Evolutionary conservation across 2,113 vertebrate species (phyloP), one percentile per base, ranked within the genome.

Genomic region (Tragulus kanchil): DNA sequence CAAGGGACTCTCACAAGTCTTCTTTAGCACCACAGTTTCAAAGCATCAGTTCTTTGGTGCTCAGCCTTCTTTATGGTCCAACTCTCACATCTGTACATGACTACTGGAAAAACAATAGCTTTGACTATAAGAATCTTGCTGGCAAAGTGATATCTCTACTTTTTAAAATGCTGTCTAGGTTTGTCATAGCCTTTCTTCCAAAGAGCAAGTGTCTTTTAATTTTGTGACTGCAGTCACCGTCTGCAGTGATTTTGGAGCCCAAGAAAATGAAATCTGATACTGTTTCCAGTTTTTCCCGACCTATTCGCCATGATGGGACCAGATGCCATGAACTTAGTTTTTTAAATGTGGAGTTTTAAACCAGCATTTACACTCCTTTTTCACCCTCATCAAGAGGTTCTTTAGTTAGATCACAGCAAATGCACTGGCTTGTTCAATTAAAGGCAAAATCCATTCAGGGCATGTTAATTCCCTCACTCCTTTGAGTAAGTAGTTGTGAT

Each of bases 381-480:
- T 73, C 21, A 45, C 69, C 21, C 36, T 73, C 69, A 45, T 73
- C 69, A 73, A 13, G 36, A 73, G 69, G 36, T 11, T 73, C 36
- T 73, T 56, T 79, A 10, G 65, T 85, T 94, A 62, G 79, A 71
- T 95, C 42, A 62, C 85, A 97, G 25, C 85, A 81, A 93, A 91
- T 28, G 81, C 92, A 97, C 69, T 31, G 52, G 93, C 64, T 64
- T 97, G 94, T 97, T 97, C 97, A 98, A 98, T 93, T 64, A 97
- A 97, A 84, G 69, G 58, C 78, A 85, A 92, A 92, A 95, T 92
- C 94, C 81, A 96, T 97, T 97, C 96, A 93, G 91, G 61, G 67
- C 93, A 87, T 83, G 93, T 97, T 90, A 94, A 95, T 96, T 95
- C 96, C 87, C 96, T 97, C 89, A 94, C 90, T 96, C 83, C 92